Conservation (phyloP, 2,888 invertebrate species). For the Diadegma fenestrale region DNA sequence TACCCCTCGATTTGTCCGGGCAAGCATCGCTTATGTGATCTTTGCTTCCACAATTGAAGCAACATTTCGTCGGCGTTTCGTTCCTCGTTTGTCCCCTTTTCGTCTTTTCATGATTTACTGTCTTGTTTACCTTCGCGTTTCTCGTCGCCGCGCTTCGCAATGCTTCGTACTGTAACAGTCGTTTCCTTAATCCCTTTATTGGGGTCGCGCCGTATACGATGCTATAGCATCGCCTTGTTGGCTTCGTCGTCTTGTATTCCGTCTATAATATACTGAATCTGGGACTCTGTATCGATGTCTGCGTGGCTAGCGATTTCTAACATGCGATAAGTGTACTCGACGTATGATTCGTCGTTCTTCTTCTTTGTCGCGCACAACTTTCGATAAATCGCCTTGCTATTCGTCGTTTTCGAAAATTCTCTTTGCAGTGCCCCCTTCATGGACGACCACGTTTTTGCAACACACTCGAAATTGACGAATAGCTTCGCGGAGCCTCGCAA, state of each 20-base stretch:
- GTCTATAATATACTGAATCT: conserved; percentile 30
- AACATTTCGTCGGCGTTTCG: conserved; percentile 25
- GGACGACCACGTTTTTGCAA: conserved; percentile 13
- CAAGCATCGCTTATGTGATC: conserved; percentile 46
- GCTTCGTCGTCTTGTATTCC: conserved; percentile 3
- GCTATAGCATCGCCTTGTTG: conserved; percentile 32
- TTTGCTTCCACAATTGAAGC: conserved; percentile 44
- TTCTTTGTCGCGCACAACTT: conserved; percentile 9
- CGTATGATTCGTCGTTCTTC: conserved; percentile 48
- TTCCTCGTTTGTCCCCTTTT: too few relatives aligned
- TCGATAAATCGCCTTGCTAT: conserved; percentile 22
- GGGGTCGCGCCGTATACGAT: conserved; percentile 33
- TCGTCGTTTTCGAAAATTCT: conserved; percentile 29
- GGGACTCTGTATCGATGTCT: conserved; percentile 23
- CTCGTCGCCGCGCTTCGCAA: not conserved
- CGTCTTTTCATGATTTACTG: too few relatives aligned
- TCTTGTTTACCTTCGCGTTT: not conserved
- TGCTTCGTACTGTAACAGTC: not conserved
- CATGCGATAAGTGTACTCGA: conserved; percentile 59
- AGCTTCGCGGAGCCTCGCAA: conserved; percentile 8
- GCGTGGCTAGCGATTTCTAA: conserved; percentile 61
- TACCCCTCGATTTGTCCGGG: conserved; percentile 45
- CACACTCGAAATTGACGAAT: conserved; percentile 9
- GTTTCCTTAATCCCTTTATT: not conserved
- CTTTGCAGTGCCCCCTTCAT: conserved; percentile 16